Evolutionary conservation across 1,140 invertebrate genomes (phyloP).

Genomic region (Leucophenga varia): DNA sequence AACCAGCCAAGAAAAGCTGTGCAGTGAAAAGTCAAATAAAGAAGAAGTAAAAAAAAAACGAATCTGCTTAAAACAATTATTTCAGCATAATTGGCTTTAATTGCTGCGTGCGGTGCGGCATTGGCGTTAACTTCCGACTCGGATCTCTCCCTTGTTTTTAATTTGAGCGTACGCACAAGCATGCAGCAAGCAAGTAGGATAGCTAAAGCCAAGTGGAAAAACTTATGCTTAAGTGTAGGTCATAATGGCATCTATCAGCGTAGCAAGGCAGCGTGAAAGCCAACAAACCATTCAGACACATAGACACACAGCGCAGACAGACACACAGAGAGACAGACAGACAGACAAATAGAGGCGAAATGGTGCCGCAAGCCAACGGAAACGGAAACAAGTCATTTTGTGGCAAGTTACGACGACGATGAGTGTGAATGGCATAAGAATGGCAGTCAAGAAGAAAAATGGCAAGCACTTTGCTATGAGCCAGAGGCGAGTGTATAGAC

Average conservation of each 20-base stretch:
- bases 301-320: too few relatives aligned
- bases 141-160: background rate
- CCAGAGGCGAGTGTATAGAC: too few relatives aligned
- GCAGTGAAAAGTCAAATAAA: too few relatives aligned
- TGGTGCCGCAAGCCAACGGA: slow-evolving; percentile 23
- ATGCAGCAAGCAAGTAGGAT: too few relatives aligned
- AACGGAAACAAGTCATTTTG: slow-evolving; percentile 56
- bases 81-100: slow-evolving; percentile 56
- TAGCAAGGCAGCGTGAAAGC: slow-evolving; percentile 20
- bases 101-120: slow-evolving; percentile 33
- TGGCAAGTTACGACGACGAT: slow-evolving; percentile 49
- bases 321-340: too few relatives aligned
- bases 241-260: slow-evolving; percentile 54
- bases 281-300: slow-evolving; percentile 17
- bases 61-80: slow-evolving; percentile 53
- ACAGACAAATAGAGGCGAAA: too few relatives aligned
- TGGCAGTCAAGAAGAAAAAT: too few relatives aligned
- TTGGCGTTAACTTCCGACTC: too few relatives aligned
- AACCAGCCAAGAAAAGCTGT: too few relatives aligned
- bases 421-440: slow-evolving; percentile 19
- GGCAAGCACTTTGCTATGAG: too few relatives aligned
- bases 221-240: slow-evolving; percentile 41
- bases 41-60: too few relatives aligned
- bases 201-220: slow-evolving; percentile 20
- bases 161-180: slow-evolving; percentile 12